Conservation (phyloP, 1,140 invertebrate species). For the Archivesica marissinica region DNA sequence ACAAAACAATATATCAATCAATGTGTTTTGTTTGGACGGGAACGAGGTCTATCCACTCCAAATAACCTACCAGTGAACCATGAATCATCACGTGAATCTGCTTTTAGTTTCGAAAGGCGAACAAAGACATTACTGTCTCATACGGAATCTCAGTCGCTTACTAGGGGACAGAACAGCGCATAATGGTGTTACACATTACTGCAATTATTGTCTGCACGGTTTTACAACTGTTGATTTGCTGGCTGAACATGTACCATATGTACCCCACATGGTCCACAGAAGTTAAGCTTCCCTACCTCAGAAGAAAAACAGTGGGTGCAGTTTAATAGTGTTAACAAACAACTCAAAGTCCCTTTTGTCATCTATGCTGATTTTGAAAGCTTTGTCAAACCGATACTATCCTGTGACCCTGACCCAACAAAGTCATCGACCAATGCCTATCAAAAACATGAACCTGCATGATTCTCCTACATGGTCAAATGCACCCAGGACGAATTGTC, state of each 20-base stretch:
- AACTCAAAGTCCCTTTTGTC: constrained; percentile 49
- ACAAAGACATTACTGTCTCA: constrained; percentile 37
- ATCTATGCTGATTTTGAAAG: constrained; percentile 60
- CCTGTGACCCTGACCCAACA: constrained; percentile 9
- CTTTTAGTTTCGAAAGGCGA: constrained; percentile 28
- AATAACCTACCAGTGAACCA: constrained; percentile 5
- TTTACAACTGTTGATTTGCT: constrained; percentile 33
- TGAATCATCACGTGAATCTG: constrained; percentile 24
- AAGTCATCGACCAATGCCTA: constrained; percentile 17
- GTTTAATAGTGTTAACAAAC: constrained; percentile 26
- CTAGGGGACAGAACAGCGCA: constrained; percentile 55
- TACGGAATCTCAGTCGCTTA: constrained; percentile 44
- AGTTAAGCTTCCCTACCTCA: constrained; percentile 44
- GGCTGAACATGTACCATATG: constrained; percentile 52
- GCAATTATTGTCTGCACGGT: constrained; percentile 58
- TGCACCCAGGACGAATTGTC: background rate
- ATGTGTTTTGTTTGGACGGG: constrained; percentile 43
- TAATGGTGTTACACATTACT: constrained; percentile 34
- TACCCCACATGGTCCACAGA: constrained; percentile 54
- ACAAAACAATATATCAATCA: constrained; percentile 50
- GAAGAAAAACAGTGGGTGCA: constrained; percentile 56
- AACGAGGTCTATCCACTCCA: constrained; percentile 32
- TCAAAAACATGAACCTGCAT: constrained; percentile 48
- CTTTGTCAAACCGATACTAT: constrained; percentile 42
- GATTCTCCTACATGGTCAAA: background rate